Conservation (phyloP, 1,140 invertebrate species). For the Calephelis virginiensis region DNA sequence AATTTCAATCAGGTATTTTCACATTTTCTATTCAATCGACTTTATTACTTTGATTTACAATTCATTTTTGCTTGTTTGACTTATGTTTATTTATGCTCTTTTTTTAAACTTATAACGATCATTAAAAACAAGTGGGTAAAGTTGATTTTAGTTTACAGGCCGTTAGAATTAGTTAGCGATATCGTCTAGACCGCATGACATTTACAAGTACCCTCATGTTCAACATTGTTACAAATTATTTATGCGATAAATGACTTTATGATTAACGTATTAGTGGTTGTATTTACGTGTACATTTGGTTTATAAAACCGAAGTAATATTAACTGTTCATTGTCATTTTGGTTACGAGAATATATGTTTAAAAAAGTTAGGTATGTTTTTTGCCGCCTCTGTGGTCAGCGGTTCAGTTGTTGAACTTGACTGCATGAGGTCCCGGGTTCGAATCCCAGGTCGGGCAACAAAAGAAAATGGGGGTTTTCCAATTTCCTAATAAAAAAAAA, state of each 20-base stretch:
- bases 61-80: slow-evolving; percentile 8
- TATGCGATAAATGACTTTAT: slow-evolving; percentile 27
- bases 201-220: slow-evolving; percentile 24
- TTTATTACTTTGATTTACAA: background rate
- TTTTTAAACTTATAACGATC: slow-evolving; percentile 14
- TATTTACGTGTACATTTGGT: slow-evolving; percentile 19
- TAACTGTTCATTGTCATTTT: background rate
- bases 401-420: too few relatives aligned
- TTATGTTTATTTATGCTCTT: background rate
- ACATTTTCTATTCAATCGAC: background rate
- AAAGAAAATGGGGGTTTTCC: too few relatives aligned
- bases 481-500: too few relatives aligned
- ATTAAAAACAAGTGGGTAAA: slow-evolving; percentile 14
- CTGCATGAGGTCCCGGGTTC: too few relatives aligned
- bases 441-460: too few relatives aligned
- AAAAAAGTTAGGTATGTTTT: too few relatives aligned
- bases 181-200: slow-evolving; percentile 27
- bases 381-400: too few relatives aligned
- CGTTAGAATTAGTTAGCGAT: background rate
- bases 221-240: slow-evolving; percentile 21
- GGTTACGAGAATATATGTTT: too few relatives aligned
- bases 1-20: background rate
- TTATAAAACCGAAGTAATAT: background rate
- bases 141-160: slow-evolving; percentile 20
- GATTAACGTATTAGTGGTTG: slow-evolving; percentile 11